Conservation (phyloP, 1,140 invertebrate species). For the Drosophila parabipectinata region DNA sequence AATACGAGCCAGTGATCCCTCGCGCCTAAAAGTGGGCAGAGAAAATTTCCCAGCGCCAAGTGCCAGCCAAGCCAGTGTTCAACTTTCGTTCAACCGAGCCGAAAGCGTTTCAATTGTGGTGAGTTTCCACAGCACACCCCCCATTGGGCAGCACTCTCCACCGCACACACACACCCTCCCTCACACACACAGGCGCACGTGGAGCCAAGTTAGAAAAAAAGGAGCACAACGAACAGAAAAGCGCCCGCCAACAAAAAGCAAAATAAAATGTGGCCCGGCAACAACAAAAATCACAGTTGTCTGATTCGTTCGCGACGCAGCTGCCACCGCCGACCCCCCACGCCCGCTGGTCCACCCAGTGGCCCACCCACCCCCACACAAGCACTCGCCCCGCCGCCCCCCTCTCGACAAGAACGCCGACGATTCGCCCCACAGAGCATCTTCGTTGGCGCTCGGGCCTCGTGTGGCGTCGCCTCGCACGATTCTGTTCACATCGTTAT, state of each 20-base stretch:
- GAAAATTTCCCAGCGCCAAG: constrained; percentile 58
- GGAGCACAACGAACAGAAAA: constrained; percentile 47
- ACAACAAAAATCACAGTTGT: constrained; percentile 84
- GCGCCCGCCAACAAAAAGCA: constrained; percentile 67
- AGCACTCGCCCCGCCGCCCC: constrained; percentile 8
- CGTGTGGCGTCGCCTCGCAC: constrained; percentile 6
- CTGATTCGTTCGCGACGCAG: constrained; percentile 81
- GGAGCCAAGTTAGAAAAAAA: constrained; percentile 69
- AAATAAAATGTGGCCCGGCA: constrained; percentile 75
- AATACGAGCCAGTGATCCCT: constrained; percentile 35
- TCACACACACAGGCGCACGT: constrained; percentile 41
- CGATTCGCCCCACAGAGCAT: constrained; percentile 64
- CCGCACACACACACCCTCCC: constrained; percentile 32
- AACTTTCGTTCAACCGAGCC: constrained; percentile 51
- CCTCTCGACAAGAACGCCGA: constrained; percentile 27
- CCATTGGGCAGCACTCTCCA: constrained; percentile 61
- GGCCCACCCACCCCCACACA: constrained; percentile 26
- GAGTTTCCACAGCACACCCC: constrained; percentile 62
- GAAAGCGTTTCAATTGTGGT: constrained; percentile 53
- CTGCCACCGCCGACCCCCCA: constrained; percentile 44
- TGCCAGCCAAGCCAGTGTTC: constrained; percentile 35
- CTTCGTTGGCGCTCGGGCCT: constrained; percentile 43
- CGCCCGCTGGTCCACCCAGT: constrained; percentile 9
- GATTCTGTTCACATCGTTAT: constrained; percentile 4
- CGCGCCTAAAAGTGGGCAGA: constrained; percentile 55